phyloP scores from a whole-genome alignment of 1,140 invertebrate genomes.

The Helicoverpa armigera region DNA sequence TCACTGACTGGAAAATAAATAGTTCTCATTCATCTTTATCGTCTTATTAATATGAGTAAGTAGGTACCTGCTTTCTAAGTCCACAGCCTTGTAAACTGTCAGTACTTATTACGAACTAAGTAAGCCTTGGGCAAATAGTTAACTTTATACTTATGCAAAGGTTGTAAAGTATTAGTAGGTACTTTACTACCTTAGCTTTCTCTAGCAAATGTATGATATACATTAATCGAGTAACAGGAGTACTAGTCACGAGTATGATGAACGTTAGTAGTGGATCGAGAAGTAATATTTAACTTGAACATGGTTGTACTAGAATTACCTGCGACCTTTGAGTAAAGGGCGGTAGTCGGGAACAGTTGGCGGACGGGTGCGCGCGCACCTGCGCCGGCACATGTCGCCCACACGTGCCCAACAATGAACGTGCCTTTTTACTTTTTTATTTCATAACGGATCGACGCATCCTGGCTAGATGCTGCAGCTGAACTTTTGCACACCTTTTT shows the following conservation, averaged over 20 bases:
- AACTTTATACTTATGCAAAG: constrained; percentile 10
- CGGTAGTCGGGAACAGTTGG: constrained; percentile 49
- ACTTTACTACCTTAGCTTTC: constrained; percentile 24
- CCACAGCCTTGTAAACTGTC: constrained; percentile 13
- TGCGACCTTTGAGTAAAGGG: constrained; percentile 44
- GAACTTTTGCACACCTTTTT: constrained; percentile 41
- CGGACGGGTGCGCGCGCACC: constrained; percentile 54
- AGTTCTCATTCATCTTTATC: constrained; percentile 16
- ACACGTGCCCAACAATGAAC: constrained; percentile 52
- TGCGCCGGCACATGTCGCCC: constrained; percentile 57
- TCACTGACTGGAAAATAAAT: constrained; percentile 26
- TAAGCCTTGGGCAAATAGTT: constrained; percentile 5
- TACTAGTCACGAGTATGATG: no score
- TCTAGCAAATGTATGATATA: neutral
- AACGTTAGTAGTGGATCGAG: neutral
- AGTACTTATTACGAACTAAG: constrained; percentile 21
- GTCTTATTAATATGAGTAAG: constrained; percentile 21
- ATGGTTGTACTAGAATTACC: constrained; percentile 15
- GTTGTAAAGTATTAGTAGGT: constrained; percentile 25
- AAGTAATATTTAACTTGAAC: neutral
- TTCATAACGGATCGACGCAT: constrained; percentile 39
- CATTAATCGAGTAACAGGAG: neutral
- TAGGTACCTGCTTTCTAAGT: constrained; percentile 7
- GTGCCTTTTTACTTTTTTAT: constrained; percentile 30
- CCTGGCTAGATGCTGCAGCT: constrained; percentile 40